Evolutionary conservation across 1,140 invertebrate species (phyloP).

Genomic region (Radopholus similis): DNA sequence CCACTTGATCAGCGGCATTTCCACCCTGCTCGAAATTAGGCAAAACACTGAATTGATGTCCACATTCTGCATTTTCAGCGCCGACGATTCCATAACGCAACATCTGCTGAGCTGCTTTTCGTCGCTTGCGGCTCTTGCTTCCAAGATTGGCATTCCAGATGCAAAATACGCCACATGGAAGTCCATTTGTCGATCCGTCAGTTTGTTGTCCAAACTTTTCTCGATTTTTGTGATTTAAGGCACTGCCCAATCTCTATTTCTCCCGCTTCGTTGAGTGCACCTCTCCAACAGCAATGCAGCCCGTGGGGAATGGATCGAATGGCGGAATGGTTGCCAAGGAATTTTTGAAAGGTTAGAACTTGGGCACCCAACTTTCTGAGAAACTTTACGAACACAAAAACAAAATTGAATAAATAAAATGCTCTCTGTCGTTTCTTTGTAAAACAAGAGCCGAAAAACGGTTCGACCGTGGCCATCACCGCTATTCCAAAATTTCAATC

Average conservation of each 20-base stretch:
- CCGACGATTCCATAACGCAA: conserved; percentile 82
- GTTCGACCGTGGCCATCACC: too few relatives aligned
- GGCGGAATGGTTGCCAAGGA: neutral
- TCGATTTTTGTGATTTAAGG: conserved; percentile 87
- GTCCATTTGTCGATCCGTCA: conserved; percentile 78
- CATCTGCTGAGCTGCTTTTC: conserved; percentile 84
- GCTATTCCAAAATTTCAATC: neutral
- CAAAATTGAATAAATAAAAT: too few relatives aligned
- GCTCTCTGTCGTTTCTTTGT: too few relatives aligned
- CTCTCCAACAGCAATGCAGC: conserved; percentile 21
- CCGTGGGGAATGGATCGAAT: neutral
- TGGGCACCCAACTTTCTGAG: conserved; percentile 1
- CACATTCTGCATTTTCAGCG: conserved; percentile 65
- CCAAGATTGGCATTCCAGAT: conserved; percentile 71
- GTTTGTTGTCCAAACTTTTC: too few relatives aligned
- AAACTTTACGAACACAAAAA: neutral
- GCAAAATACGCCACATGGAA: conserved; percentile 85
- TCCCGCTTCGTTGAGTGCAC: conserved; percentile 44
- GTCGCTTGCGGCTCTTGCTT: conserved; percentile 76
- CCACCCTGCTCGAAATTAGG: conserved; percentile 85
- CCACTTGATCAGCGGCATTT: conserved; percentile 81
- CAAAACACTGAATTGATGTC: conserved; percentile 1
- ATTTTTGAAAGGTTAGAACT: neutral
- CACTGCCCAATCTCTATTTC: conserved; percentile 88
- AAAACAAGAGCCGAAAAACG: too few relatives aligned